These are phyloP conservation scores for Hypotaenidia okinawae DNA, from an alignment of 2,797 vertebrate genomes.

Conservation along the genomic window DNA sequence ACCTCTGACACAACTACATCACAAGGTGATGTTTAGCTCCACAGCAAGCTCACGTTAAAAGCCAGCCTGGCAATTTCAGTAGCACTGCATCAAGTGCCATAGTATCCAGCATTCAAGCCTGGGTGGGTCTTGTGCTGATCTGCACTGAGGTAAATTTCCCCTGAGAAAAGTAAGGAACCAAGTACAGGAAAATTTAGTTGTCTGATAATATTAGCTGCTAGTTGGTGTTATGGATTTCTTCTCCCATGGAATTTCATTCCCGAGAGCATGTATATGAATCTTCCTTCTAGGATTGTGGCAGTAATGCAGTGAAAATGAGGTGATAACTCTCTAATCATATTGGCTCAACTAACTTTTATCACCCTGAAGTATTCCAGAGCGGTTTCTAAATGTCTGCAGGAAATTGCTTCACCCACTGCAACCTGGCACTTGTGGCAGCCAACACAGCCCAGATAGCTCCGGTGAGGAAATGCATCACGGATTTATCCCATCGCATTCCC, in stretches of 20 bases:
- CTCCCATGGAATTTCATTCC: not conserved
- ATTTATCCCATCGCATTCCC: not conserved
- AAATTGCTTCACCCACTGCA: conserved; percentile 41
- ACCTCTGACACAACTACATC: not conserved
- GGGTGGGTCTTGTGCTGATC: not conserved
- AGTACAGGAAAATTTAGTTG: not conserved
- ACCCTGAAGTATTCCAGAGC: not conserved
- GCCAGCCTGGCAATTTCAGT: not conserved
- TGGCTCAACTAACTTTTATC: conserved; percentile 1
- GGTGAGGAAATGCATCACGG: not conserved
- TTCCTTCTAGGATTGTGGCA: not conserved
- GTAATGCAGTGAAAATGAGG: conserved; percentile 9
- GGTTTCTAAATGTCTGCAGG: not conserved
- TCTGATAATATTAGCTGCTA: not conserved
- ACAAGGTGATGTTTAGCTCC: not conserved
- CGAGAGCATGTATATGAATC: not conserved
- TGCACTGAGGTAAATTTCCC: not conserved
- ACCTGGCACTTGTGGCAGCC: not conserved
- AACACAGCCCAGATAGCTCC: not conserved
- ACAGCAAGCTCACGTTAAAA: not conserved
- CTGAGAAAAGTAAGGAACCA: not conserved
- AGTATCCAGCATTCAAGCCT: not conserved
- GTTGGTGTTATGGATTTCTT: not conserved
- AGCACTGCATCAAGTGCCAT: not conserved
- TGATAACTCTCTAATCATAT: not conserved